phyloP scores from a whole-genome alignment of 2,797 vertebrate species.

The Melanotaenia parkinsoni region DNA sequence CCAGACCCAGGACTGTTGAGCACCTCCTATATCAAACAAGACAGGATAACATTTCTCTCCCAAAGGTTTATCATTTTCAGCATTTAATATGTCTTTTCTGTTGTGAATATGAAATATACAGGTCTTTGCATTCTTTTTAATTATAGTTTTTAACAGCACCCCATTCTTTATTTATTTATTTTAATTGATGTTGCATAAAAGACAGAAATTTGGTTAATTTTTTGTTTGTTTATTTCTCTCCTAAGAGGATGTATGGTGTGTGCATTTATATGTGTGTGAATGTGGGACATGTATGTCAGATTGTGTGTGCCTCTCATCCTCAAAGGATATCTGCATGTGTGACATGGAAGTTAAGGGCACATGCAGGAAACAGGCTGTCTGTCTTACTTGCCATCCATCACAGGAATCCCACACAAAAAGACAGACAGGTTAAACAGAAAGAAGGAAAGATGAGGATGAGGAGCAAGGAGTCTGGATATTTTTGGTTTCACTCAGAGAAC shows the following conservation, averaged over 20 bases:
- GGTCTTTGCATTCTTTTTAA: too few relatives aligned
- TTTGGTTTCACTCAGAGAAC: slow-evolving; percentile 2
- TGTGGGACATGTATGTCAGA: slow-evolving; percentile 28
- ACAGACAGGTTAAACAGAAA: slow-evolving; percentile 12
- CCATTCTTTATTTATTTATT: too few relatives aligned
- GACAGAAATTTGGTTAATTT: too few relatives aligned
- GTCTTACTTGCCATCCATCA: slow-evolving; percentile 44
- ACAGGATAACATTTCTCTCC: too few relatives aligned
- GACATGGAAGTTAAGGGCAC: slow-evolving; percentile 75
- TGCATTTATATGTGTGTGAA: slow-evolving; percentile 19
- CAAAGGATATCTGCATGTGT: slow-evolving; percentile 72
- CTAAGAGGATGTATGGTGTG: slow-evolving; percentile 37
- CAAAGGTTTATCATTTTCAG: too few relatives aligned
- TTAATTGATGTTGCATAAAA: too few relatives aligned
- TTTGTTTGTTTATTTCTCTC: slow-evolving; percentile 21
- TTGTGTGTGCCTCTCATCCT: slow-evolving; percentile 44
- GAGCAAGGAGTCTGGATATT: slow-evolving; percentile 8
- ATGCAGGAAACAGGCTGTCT: slow-evolving; percentile 74
- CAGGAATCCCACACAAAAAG: slow-evolving; percentile 14
- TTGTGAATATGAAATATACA: too few relatives aligned
- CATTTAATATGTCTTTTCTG: too few relatives aligned
- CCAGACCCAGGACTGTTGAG: too few relatives aligned
- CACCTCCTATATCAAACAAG: too few relatives aligned
- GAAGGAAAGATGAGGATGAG: slow-evolving; percentile 5
- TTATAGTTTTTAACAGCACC: too few relatives aligned